These are phyloP conservation scores for Chunga burmeisteri DNA, from an alignment of 2,113 vertebrate species.

Conservation along the genomic window DNA sequence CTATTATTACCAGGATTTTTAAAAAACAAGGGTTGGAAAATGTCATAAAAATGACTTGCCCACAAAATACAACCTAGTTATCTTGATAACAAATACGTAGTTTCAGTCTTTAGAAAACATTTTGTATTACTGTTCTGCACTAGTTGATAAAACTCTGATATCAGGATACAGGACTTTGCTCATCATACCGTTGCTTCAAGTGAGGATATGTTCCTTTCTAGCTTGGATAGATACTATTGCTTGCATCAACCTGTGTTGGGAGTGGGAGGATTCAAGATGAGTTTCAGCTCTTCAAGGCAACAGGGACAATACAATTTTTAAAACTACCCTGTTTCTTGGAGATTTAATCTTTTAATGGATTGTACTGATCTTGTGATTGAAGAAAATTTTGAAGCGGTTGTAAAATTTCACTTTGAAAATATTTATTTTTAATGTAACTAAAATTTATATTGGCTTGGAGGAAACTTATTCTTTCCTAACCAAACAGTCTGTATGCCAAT, in stretches of 20 bases:
- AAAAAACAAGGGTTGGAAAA: not conserved
- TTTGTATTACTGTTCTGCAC: not conserved
- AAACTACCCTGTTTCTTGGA: not conserved
- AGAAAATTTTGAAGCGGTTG: not conserved
- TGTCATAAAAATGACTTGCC: not conserved
- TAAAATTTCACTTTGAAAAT: not conserved
- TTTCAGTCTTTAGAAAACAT: not conserved
- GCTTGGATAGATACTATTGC: not conserved
- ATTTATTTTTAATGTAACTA: not conserved
- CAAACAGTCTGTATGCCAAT: not conserved
- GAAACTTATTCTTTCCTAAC: not conserved
- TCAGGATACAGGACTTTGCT: not conserved
- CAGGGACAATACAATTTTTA: not conserved
- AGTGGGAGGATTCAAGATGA: not conserved
- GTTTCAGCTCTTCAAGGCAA: not conserved
- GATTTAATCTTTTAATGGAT: not conserved
- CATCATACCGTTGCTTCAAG: too few relatives aligned
- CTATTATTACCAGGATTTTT: not conserved
- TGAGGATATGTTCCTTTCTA: not conserved
- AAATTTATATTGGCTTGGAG: not conserved
- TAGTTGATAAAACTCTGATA: not conserved
- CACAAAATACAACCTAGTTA: not conserved
- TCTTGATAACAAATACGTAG: too few relatives aligned
- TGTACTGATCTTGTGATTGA: not conserved
- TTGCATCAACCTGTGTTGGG: not conserved